Evolutionary conservation across 2,888 invertebrate genomes (phyloP).

Genomic region (Perdita meconis): DNA sequence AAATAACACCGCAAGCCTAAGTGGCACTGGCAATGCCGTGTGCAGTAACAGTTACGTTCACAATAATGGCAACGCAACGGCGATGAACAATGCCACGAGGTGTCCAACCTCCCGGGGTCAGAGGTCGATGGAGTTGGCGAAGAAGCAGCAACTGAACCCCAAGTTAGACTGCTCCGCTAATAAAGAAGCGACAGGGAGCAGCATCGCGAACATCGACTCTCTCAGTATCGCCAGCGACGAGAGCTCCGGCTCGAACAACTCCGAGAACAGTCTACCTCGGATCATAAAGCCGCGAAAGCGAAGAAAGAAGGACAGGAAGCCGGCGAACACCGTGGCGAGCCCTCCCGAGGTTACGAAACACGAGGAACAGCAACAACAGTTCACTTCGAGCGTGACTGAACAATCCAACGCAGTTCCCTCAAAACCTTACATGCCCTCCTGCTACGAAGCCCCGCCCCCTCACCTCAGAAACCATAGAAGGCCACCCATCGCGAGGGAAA

Average conservation of each 20-base stretch:
- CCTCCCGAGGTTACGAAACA: slow-evolving; percentile 65
- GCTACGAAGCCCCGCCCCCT: slow-evolving; percentile 68
- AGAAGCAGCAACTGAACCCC: slow-evolving; percentile 74
- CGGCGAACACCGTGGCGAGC: slow-evolving; percentile 77
- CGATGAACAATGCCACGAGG: slow-evolving; percentile 47
- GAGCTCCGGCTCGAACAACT: slow-evolving; percentile 88
- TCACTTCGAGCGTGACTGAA: slow-evolving; percentile 55
- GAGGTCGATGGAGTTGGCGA: slow-evolving; percentile 47
- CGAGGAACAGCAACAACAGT: slow-evolving; percentile 66
- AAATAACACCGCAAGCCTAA: slow-evolving; percentile 65
- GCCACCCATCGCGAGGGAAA: slow-evolving; percentile 75
- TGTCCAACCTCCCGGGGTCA: slow-evolving; percentile 63
- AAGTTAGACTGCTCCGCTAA: slow-evolving; percentile 81
- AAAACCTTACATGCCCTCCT: slow-evolving; percentile 84
- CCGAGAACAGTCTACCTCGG: slow-evolving; percentile 92
- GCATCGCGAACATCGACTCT: slow-evolving; percentile 87
- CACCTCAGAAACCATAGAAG: slow-evolving; percentile 76
- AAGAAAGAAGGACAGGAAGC: slow-evolving; percentile 95
- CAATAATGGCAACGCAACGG: slow-evolving; percentile 52
- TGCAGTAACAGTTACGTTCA: slow-evolving; percentile 58
- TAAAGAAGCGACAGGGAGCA: slow-evolving; percentile 69
- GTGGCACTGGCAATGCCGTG: slow-evolving; percentile 29
- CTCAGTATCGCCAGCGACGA: slow-evolving; percentile 91
- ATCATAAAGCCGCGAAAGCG: slow-evolving; percentile 95
- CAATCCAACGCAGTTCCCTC: slow-evolving; percentile 79